A percentile compares a stretch with the other conserved stretches of the same genome.
Evolutionary conservation across 1,140 invertebrate genomes (phyloP).

Genomic region (Aphidius ervi): DNA sequence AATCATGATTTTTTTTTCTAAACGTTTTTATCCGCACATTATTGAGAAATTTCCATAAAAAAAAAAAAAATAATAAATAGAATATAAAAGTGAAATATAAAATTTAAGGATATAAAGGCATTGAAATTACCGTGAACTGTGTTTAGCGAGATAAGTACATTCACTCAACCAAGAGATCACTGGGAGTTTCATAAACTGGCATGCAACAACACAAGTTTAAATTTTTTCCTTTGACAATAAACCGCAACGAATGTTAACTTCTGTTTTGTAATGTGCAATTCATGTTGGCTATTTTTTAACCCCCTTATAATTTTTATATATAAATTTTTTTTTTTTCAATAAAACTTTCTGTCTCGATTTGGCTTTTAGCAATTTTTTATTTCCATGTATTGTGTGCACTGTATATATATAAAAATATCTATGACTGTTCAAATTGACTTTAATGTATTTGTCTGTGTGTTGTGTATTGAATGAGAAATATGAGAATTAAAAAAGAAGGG

Average conservation of each 20-base stretch:
- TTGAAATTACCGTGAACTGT: constrained; percentile 5
- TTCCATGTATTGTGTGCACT: no score
- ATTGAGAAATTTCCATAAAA: no score
- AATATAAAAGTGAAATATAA: background rate
- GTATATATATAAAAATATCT: no score
- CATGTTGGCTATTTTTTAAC: background rate
- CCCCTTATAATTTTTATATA: background rate
- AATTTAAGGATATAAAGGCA: background rate
- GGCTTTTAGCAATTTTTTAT: background rate
- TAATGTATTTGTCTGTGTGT: no score
- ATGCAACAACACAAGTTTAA: background rate
- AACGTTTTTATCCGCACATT: no score
- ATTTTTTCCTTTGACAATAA: constrained; percentile 11
- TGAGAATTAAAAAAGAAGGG: no score
- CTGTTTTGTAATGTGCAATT: constrained; percentile 11
- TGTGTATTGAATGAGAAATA: no score
- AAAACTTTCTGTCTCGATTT: background rate
- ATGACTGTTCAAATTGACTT: no score
- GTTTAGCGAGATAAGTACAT: no score
- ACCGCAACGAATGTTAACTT: constrained; percentile 8
- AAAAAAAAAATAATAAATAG: no score
- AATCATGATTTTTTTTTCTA: no score
- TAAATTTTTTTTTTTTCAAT: background rate
- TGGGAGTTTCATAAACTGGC: constrained; percentile 3
- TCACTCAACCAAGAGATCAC: background rate